Evolutionary conservation across 2,113 vertebrate species (phyloP).

Genomic region (Microtus oregoni): DNA sequence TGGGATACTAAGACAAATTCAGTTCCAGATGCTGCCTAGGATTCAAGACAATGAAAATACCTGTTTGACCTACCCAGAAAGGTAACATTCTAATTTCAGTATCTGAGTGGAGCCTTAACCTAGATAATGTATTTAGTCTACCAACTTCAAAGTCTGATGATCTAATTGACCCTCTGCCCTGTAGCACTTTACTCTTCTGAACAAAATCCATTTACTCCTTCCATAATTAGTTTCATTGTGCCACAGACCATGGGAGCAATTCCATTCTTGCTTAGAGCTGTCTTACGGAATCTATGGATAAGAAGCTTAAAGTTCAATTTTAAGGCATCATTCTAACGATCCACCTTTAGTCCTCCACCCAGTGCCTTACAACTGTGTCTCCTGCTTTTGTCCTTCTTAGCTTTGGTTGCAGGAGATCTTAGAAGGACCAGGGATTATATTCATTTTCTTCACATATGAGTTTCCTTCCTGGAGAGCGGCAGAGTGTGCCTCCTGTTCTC

Average conservation of each 20-base stretch:
- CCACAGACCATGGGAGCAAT: background rate
- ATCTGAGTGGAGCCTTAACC: slow-evolving; percentile 8
- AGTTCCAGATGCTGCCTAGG: background rate
- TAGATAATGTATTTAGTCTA: background rate
- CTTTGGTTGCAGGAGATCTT: background rate
- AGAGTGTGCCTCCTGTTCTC: background rate
- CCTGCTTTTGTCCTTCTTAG: background rate
- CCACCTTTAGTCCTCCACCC: background rate
- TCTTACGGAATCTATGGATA: background rate
- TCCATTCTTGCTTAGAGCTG: background rate
- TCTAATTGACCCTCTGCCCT: background rate
- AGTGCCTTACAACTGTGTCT: background rate
- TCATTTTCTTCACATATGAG: background rate
- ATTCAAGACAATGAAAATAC: background rate
- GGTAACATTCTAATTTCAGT: slow-evolving; percentile 39
- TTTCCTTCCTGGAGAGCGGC: background rate
- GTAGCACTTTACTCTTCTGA: background rate
- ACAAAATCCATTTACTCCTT: background rate
- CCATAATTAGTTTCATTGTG: background rate
- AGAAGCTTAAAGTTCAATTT: slow-evolving; percentile 24
- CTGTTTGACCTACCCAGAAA: slow-evolving; percentile 15
- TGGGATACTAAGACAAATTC: background rate
- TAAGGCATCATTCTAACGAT: background rate
- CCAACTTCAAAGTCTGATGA: background rate
- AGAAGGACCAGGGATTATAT: background rate